Percentiles rank a stretch among this genome's conserved stretches.
These are phyloP conservation scores for Synergus umbraculus DNA, from an alignment of 2,888 invertebrate species.

Conservation along the genomic window DNA sequence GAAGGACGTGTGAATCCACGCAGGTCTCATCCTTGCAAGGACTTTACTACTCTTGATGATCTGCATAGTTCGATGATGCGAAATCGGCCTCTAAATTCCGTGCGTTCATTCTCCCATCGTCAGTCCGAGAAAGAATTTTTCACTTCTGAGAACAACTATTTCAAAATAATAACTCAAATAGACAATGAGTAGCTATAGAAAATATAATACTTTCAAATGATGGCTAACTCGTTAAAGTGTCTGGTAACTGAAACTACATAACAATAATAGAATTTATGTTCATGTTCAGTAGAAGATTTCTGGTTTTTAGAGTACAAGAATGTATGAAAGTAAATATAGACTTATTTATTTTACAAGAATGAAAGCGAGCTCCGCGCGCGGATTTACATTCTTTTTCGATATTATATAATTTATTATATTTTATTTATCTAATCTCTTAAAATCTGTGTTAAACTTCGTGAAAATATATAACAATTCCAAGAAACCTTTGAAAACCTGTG, in stretches of 20 bases:
- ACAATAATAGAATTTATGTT: background rate
- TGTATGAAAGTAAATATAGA: background rate
- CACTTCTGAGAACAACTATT: background rate
- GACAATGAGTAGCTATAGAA: background rate
- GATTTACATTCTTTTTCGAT: too few species aligned
- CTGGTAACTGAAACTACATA: conserved; percentile 6
- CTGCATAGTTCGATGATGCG: conserved; percentile 56
- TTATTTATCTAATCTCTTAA: too few species aligned
- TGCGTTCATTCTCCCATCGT: conserved; percentile 15
- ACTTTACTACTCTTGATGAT: conserved; percentile 48
- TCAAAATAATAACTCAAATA: conserved; percentile 17
- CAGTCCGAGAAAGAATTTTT: background rate
- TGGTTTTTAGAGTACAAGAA: background rate
- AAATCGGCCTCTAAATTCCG: conserved; percentile 43
- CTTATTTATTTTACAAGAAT: background rate
- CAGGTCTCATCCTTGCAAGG: conserved; percentile 43
- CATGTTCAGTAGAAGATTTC: background rate
- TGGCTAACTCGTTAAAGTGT: conserved; percentile 2
- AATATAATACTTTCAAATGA: background rate
- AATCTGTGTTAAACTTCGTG: too few species aligned
- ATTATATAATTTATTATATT: too few species aligned
- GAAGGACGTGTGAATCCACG: conserved; percentile 49
- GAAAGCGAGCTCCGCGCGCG: too few species aligned
- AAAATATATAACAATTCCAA: too few species aligned
- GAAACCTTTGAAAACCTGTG: too few species aligned